Percentiles rank a stretch among this genome's conserved stretches.
Evolutionary conservation across 2,888 invertebrate genomes (phyloP).

Genomic region (Agriotes lineatus): DNA sequence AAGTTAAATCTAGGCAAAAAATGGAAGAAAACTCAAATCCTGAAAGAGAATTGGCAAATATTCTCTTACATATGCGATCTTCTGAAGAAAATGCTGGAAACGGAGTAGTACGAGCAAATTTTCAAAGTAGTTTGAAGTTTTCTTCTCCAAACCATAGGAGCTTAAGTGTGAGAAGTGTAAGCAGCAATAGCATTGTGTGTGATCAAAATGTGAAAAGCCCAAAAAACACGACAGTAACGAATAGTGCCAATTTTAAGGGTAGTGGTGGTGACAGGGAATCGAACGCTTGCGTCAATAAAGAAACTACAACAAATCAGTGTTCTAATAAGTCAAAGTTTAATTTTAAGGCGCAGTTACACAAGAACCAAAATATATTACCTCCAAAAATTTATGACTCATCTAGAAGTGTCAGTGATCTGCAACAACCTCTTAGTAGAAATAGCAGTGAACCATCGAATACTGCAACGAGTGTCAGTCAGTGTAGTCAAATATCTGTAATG

Average conservation of each 20-base stretch:
- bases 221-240: no score
- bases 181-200: no score
- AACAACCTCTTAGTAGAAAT: no score
- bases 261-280: background rate
- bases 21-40: background rate
- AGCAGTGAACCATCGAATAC: background rate
- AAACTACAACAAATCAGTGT: background rate
- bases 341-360: constrained; percentile 5
- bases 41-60: background rate
- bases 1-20: constrained; percentile 18
- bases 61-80: background rate
- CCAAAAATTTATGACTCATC: no score
- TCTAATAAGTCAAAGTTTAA: background rate
- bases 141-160: no score
- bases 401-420: no score
- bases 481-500: constrained; percentile 42
- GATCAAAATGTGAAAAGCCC: no score
- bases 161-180: no score
- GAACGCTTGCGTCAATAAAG: background rate
- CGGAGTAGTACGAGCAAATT: no score
- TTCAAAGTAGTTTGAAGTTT: no score
- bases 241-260: no score
- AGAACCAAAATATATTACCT: no score
- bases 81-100: background rate
- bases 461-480: background rate